These are phyloP conservation scores for Scolanthus callimorphus DNA, from an alignment of 92 coral and sea anemone genomes.

Conservation along the genomic window DNA sequence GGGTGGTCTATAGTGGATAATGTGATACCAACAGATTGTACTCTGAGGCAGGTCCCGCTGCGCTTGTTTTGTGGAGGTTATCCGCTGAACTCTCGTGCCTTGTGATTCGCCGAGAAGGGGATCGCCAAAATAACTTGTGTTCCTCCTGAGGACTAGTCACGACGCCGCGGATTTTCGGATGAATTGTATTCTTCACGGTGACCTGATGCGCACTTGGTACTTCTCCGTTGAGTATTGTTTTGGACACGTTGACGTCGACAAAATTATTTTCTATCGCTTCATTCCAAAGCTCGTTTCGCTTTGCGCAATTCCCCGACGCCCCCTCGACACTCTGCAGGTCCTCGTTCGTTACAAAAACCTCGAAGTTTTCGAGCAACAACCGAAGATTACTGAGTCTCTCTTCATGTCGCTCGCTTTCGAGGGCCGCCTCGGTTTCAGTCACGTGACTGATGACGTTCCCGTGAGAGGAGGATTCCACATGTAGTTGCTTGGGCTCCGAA, in stretches of 20 bases:
- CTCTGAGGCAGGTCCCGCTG: not conserved
- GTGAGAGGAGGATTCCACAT: not conserved
- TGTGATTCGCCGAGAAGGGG: slow-evolving; percentile 10
- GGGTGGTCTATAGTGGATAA: too few species aligned
- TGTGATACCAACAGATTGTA: too few species aligned
- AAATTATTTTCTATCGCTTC: not conserved
- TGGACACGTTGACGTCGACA: too few species aligned
- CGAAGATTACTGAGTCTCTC: slow-evolving; percentile 12
- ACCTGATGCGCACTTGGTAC: not conserved
- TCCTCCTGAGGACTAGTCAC: not conserved
- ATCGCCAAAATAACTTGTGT: slow-evolving; percentile 1
- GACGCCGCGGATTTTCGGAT: not conserved
- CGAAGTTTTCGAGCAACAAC: slow-evolving; percentile 22
- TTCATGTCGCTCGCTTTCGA: not conserved
- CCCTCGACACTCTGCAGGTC: not conserved
- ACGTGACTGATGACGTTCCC: not conserved
- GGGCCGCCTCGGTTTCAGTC: not conserved
- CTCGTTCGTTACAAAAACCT: slow-evolving; percentile 20
- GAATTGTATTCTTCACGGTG: not conserved
- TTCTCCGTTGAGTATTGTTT: not conserved
- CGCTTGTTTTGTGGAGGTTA: not conserved
- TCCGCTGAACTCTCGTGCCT: not conserved
- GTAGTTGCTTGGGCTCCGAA: too few species aligned
- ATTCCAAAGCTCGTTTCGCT: not conserved
- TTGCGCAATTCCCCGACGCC: not conserved